Evolutionary conservation across 2,888 invertebrate species (phyloP), one percentile per base, ranked within the genome.

Genomic region (Pristionchus entomophagus): DNA sequence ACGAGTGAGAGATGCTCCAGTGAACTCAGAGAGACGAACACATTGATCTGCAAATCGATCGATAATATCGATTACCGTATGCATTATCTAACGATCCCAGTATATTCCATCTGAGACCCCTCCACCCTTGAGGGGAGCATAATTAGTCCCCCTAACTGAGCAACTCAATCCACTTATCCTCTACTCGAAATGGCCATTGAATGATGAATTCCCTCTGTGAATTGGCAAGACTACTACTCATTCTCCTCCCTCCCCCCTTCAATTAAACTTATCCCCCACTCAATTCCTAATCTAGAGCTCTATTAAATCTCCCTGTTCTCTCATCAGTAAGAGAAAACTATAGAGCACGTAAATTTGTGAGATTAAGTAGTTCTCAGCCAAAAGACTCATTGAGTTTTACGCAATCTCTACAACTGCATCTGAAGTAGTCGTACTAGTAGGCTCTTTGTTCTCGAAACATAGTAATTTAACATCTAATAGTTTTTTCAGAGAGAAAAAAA

Each of bases 241-340:
- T 69, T n/a, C 69, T 8, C 69, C 14, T 38, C 65, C 32, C 65
- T 65, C 35, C 65, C 35, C 65, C 35, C 35, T 41, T 73, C 73
- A 73, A 73, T 73, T 73, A 41, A 73, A 73, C 73, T 41, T 73
- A 73, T n/a, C n/a, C n/a, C 73, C 38, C 69, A 59, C 62, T 65
- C 65, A 65, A 65, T 65, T 73, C 41, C 45, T 41, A 8, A 73
- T 26, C 73, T 14, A 2, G 14, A 35, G 1, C 35, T 73, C 73
- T 45, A 41, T 73, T 17, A 0, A n/a, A 26, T 73, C 14, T 32
- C 22, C 0, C 1, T 45, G n/a, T 32, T 73, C 73, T 73, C 41
- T 73, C 41, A 14, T n/a, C n/a, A n/a, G n/a, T n/a, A n/a, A n/a
- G n/a, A n/a, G n/a, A n/a, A n/a, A n/a, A n/a, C n/a, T n/a, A n/a